Percentiles rank a stretch among this genome's conserved stretches.
phyloP scores from a whole-genome alignment of 2,888 invertebrate genomes.

The Cephus runcator region DNA sequence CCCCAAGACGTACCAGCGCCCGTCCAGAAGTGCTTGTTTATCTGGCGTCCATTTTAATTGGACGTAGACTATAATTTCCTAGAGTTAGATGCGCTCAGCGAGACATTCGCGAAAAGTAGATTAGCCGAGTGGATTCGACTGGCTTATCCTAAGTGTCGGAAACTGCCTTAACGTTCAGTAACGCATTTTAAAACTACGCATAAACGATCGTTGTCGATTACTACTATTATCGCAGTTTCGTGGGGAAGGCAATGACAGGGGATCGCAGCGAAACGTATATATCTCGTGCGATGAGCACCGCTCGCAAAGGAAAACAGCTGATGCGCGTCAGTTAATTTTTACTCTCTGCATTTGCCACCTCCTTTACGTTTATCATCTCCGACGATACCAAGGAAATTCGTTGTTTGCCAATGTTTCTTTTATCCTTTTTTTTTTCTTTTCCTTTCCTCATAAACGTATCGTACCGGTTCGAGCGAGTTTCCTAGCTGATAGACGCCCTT shows the following conservation, averaged over 20 bases:
- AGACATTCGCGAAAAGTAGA: background rate
- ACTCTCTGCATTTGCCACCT: background rate
- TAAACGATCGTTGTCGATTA: background rate
- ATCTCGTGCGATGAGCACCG: background rate
- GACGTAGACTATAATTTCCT: background rate
- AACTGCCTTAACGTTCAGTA: background rate
- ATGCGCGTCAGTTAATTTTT: background rate
- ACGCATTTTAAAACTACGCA: background rate
- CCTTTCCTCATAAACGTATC: background rate
- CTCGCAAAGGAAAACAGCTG: background rate
- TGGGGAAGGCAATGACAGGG: background rate
- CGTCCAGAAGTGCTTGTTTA: background rate
- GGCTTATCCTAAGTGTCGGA: background rate
- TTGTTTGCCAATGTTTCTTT: background rate
- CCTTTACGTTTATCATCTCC: background rate
- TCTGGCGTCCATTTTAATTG: background rate
- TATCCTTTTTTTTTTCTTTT: background rate
- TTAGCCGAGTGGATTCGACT: background rate
- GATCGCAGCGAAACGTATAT: background rate
- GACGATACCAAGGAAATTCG: background rate
- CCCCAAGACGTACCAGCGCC: background rate
- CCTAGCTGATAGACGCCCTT: background rate
- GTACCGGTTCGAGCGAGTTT: background rate
- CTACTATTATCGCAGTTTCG: background rate
- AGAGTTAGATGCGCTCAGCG: background rate